Evolutionary conservation across 1,140 invertebrate species (phyloP), one percentile per base, ranked within the genome.

Genomic region (Rhagoletis zephyria): DNA sequence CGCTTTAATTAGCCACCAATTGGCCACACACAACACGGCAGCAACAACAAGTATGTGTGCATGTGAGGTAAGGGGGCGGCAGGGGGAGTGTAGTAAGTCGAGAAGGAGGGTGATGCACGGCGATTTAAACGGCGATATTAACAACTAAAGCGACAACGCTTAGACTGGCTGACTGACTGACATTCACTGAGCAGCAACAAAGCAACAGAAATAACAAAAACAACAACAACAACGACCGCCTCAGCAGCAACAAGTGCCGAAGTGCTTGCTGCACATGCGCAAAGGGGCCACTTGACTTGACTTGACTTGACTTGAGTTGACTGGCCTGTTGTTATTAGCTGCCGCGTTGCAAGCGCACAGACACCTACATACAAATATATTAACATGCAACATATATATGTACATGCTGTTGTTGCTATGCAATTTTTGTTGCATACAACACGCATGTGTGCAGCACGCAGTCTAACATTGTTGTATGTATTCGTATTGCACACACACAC

Each of bases 1-100:
- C 85, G 56, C 85, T 67, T 86, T 88, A 86, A 88, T 88, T 88
- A 88, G 85, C 65, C 87, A 86, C 59, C 85, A 88, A 88, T 88
- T 70, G 87, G 87, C 85, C 87, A 88, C 87, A 88, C 87, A 88
- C 85, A 67, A 30, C 30, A 30, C 30, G 30, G 30, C 30, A 30
- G 30, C 30, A 30, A 16, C 9, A 48, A 48, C 10, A 6, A 74
- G 6, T 30, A 30, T 30, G 30, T 30, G 30, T 30, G 30, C 30
- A 30, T 30, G 30, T 30, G 30, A 1, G 30, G 30, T 30, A 30
- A 30, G 30, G 30, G 30, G 30, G 30, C n/a, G n/a, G 1, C 30
- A 30, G 30, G 30, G 30, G 2, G 70, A 4, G 70, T 5, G 9
- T 45, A 42, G 6, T 56, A 16, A 42, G 0, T 12, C 2, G 48